Percentiles rank a stretch among this genome's conserved stretches.
Conservation (phyloP, 2,888 invertebrate species). For the Drosophila atroscutellata region DNA sequence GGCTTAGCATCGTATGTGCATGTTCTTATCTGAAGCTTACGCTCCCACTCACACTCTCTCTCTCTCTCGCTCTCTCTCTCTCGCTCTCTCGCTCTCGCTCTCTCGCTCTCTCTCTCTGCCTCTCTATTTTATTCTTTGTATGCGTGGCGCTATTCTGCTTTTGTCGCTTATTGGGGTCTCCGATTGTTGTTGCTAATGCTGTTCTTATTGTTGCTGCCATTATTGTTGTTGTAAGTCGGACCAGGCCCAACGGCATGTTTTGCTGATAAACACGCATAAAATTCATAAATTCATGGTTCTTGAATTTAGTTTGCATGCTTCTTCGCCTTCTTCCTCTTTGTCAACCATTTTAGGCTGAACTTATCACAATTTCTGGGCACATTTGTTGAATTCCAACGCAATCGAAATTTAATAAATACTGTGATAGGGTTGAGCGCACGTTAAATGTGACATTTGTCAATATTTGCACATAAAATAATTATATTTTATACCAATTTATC, state of each 20-base stretch:
- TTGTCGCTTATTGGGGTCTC: conserved; percentile 6
- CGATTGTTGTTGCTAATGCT: conserved; percentile 31
- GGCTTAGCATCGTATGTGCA: conserved; percentile 10
- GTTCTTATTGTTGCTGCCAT: conserved; percentile 3
- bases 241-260: conserved; percentile 60
- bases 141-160: conserved; percentile 52
- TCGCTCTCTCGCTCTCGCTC: conserved; percentile 3
- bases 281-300: conserved; percentile 72
- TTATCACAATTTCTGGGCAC: conserved; percentile 46
- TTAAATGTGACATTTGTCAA: neutral
- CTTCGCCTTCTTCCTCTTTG: conserved; percentile 16
- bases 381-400: conserved; percentile 65
- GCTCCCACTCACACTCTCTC: conserved; percentile 4
- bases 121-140: conserved; percentile 42
- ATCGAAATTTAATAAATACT: conserved; percentile 14
- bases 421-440: conserved; percentile 28
- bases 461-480: neutral
- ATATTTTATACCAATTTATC: neutral
- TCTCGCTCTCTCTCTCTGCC: conserved; percentile 19
- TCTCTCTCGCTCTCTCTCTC: conserved; percentile 13
- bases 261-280: conserved; percentile 76
- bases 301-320: conserved; percentile 40
- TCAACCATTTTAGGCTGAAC: conserved; percentile 59
- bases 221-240: conserved; percentile 24
- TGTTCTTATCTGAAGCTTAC: conserved; percentile 53